Evolutionary conservation across 37 sponge, comb jelly and placozoan species (phyloP).

Genomic region (Cliona cf. orientalis): DNA sequence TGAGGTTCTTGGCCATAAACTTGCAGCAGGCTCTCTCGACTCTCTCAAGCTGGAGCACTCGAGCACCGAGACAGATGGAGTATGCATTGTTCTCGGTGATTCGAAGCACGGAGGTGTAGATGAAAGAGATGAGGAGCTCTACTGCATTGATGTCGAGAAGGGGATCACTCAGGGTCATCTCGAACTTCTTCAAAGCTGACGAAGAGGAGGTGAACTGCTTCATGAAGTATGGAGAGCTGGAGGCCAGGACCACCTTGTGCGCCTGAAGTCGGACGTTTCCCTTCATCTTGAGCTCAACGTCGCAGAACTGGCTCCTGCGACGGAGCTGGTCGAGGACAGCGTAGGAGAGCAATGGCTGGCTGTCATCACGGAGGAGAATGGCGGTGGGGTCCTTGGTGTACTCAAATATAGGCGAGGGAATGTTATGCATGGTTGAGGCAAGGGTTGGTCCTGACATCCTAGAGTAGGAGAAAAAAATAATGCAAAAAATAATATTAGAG

Average conservation of each 20-base stretch:
- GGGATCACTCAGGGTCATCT: conserved; percentile 3
- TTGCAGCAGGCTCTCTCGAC: conserved; percentile 60
- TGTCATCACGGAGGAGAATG: conserved; percentile 27
- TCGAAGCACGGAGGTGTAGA: conserved; percentile 41
- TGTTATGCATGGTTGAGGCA: too few relatives aligned
- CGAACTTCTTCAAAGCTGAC: not conserved
- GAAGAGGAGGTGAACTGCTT: conserved; percentile 1
- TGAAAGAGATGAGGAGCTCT: conserved; percentile 33
- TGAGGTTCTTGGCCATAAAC: conserved; percentile 44
- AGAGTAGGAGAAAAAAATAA: too few relatives aligned
- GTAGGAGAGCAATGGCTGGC: conserved; percentile 30
- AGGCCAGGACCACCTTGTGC: conserved; percentile 36
- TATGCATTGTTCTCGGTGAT: conserved; percentile 26
- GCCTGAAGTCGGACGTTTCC: conserved; percentile 8
- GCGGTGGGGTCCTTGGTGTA: conserved; percentile 16
- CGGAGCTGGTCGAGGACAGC: conserved; percentile 27
- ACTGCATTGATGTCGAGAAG: conserved; percentile 15
- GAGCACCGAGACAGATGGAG: conserved; percentile 27
- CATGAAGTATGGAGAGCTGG: conserved; percentile 38
- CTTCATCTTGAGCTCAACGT: conserved; percentile 20
- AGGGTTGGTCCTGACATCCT: too few relatives aligned
- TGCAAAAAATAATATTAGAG: too few relatives aligned
- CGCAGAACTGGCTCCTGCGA: conserved; percentile 29
- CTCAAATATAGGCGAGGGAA: conserved; percentile 5
- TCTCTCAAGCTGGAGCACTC: conserved; percentile 8